A percentile compares a stretch with the other conserved stretches of the same genome.
Evolutionary conservation across 2,113 vertebrate genomes (phyloP).

Genomic region (Cairina moschata): DNA sequence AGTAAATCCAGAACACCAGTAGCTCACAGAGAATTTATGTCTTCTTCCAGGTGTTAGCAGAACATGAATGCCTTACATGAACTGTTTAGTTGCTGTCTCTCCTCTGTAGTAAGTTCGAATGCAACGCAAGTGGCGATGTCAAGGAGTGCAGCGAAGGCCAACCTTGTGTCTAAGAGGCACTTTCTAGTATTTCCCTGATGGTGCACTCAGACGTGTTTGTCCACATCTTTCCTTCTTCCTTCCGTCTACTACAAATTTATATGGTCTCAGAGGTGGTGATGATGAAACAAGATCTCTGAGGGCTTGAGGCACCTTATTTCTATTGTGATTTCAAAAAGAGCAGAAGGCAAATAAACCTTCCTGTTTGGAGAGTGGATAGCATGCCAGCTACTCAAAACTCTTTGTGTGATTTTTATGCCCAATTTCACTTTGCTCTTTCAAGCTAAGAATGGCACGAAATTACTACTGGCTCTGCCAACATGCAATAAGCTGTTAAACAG

Average conservation of each 20-base stretch:
- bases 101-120: neutral
- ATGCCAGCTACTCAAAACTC: neutral
- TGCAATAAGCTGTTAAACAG: neutral
- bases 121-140: neutral
- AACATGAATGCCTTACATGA: neutral
- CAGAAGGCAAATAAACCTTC: neutral
- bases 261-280: neutral
- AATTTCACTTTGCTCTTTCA: neutral
- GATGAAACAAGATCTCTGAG: neutral
- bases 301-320: neutral
- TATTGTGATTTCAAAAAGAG: neutral
- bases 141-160: neutral
- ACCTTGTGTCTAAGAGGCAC: neutral
- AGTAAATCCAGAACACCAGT: neutral
- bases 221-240: neutral
- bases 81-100: neutral
- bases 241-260: neutral
- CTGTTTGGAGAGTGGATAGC: neutral
- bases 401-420: neutral
- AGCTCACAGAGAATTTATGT: neutral
- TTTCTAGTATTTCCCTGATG: neutral
- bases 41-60: neutral
- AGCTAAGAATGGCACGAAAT: neutral
- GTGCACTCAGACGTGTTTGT: neutral
- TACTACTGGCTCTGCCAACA: neutral